These are phyloP conservation scores for Ypsolopha sequella DNA, from an alignment of 2,888 invertebrate species.

Conservation along the genomic window DNA sequence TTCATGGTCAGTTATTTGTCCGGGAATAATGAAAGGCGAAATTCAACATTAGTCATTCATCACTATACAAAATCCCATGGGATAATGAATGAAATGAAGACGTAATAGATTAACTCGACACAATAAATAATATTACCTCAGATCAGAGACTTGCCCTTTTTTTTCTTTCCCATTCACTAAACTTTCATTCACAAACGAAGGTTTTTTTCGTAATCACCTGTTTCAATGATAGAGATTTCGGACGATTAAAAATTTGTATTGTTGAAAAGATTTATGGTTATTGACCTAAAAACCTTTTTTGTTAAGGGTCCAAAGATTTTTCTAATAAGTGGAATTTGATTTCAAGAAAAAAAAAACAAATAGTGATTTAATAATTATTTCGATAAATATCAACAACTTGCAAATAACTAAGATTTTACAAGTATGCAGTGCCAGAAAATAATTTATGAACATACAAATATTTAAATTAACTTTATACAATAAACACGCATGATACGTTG, in stretches of 20 bases:
- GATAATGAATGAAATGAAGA: conserved; percentile 48
- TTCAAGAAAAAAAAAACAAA: too few species aligned
- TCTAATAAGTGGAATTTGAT: too few species aligned
- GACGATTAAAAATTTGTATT: conserved; percentile 63
- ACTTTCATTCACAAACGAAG: conserved; percentile 21
- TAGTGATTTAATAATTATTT: not conserved
- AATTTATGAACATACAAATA: too few species aligned
- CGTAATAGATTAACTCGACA: conserved; percentile 44
- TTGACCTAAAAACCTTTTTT: conserved; percentile 20
- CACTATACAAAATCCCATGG: conserved; percentile 47
- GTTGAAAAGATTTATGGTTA: conserved; percentile 52
- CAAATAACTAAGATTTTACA: not conserved
- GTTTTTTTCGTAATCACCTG: conserved; percentile 41
- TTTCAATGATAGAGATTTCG: conserved; percentile 29
- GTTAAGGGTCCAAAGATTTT: not conserved
- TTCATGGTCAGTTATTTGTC: conserved; percentile 19
- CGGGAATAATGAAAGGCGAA: conserved; percentile 26
- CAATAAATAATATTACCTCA: conserved; percentile 22
- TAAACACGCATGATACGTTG: too few species aligned
- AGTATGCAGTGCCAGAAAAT: too few species aligned
- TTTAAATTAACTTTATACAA: too few species aligned
- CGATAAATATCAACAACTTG: not conserved
- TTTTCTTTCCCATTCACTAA: conserved; percentile 43
- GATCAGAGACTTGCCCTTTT: conserved; percentile 20
- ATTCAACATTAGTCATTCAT: conserved; percentile 32